Conservation (phyloP, 2,888 invertebrate genomes). For the Drosophila mayaguana region DNA sequence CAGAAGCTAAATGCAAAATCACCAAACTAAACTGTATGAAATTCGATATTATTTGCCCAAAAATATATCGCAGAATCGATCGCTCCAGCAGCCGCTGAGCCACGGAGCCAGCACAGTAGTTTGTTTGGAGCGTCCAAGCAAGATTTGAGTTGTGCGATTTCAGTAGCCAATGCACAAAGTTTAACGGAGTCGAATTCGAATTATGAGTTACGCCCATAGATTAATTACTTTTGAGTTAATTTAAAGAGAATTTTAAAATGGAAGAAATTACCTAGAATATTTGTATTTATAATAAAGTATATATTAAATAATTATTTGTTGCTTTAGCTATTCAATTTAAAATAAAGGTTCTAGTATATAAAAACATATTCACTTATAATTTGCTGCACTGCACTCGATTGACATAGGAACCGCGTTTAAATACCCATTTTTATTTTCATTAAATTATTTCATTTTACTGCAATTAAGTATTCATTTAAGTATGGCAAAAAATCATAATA, state of each 20-base stretch:
- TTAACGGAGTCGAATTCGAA: constrained; percentile 26
- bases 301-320: too few species aligned
- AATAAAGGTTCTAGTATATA: too few species aligned
- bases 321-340: too few species aligned
- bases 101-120: constrained; percentile 40
- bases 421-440: too few species aligned
- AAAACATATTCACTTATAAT: too few species aligned
- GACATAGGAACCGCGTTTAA: too few species aligned
- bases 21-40: constrained; percentile 54
- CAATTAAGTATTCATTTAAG: too few species aligned
- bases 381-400: too few species aligned
- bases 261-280: too few species aligned
- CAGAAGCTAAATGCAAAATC: constrained; percentile 69
- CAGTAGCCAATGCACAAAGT: constrained; percentile 45
- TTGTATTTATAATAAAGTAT: too few species aligned
- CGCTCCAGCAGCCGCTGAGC: neutral
- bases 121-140: constrained; percentile 28
- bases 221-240: neutral
- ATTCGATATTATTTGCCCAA: constrained; percentile 62
- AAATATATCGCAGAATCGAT: constrained; percentile 22
- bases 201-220: neutral
- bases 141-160: constrained; percentile 24
- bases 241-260: neutral
- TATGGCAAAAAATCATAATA: too few species aligned
- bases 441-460: too few species aligned